Base-by-base conservation (phyloP, 2,888 invertebrate species). In the Agonopterix heracliana region DNA sequence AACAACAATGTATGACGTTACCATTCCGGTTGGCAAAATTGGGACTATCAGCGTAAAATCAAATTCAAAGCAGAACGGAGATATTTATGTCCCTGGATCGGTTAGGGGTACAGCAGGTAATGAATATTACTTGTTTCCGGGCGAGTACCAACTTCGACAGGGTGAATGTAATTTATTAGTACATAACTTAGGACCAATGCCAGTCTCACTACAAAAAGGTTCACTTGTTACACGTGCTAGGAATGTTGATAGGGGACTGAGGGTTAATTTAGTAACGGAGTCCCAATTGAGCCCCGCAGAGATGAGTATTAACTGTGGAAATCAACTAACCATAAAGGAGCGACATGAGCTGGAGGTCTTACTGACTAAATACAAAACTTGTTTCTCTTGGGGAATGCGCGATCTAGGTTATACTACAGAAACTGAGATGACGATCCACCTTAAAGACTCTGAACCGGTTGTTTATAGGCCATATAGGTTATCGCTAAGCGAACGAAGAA, bases 401-500 rank as follows among this genome's bases (percentile, higher is more conserved):
- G 56, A 54, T 44, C 34, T 56, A 11, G 56, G 56, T 9, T 51
- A 8, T 36, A 52, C 52, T 7, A 45, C 45, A 1, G 52, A 17
- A 5, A 36, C 51, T 0, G 53, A 57, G 40, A 57, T 57, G 54
- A 47, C 26, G 17, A 57, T 55, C 5, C 26, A 51, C 1, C 38
- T 58, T 3, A 51, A 50, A 12, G 54, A 56, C 38, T 14, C 49
- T 2, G 41, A 46, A 3, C 56, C 58, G 9, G 54, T 58, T 0
- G 58, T 53, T 0, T 55, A 57, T 38, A 48, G 55, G 38, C 57
- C 57, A 1, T 57, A 57, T 34, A 36, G 55, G 2, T 7, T 58
- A 12, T 45, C 58, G 1, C 35, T 46, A 9, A 36, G 44, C 3
- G 58, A 58, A 41, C 49, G 56, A 2, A 10, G 44, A 34, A 12